A percentile compares a stretch with the other conserved stretches of the same genome.
Evolutionary conservation across 1,140 invertebrate genomes (phyloP).

Genomic region (Drosophila orena): DNA sequence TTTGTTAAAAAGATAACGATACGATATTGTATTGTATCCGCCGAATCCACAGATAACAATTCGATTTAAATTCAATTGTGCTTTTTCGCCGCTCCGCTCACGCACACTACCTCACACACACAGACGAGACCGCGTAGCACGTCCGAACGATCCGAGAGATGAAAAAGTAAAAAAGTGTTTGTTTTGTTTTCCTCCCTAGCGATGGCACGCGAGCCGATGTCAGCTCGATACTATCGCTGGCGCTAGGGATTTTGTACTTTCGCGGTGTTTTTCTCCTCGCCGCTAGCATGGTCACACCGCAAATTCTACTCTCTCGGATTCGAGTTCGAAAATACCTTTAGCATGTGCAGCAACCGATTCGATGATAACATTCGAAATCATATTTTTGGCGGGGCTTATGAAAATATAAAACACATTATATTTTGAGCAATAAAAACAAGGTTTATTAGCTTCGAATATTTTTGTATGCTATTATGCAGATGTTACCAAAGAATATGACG

Average conservation of each 20-base stretch:
- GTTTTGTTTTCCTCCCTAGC: conserved; percentile 8
- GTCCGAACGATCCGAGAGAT: conserved; percentile 11
- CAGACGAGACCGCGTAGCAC: conserved; percentile 15
- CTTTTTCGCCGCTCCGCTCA: conserved; percentile 6
- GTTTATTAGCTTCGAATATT: too few relatives aligned
- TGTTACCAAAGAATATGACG: too few relatives aligned
- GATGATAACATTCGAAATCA: too few relatives aligned
- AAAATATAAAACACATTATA: neutral
- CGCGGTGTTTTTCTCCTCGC: too few relatives aligned
- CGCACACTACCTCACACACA: conserved; percentile 12
- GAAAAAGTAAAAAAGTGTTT: conserved; percentile 17
- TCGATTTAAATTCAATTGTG: conserved; percentile 8
- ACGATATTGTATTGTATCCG: conserved; percentile 7
- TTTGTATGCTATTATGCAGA: too few relatives aligned
- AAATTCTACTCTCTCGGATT: too few relatives aligned
- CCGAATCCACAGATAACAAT: neutral
- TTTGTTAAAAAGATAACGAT: conserved; percentile 30
- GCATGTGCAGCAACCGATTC: too few relatives aligned
- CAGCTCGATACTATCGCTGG: neutral
- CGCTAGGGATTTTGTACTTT: too few relatives aligned
- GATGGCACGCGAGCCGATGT: neutral
- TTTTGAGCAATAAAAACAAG: too few relatives aligned
- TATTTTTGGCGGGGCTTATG: too few relatives aligned
- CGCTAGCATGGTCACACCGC: too few relatives aligned
- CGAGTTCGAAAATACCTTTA: too few relatives aligned